A percentile compares a stretch with the other conserved stretches of the same genome.
Evolutionary conservation across 2,797 vertebrate species (phyloP).

Genomic region (Lutra lutra): DNA sequence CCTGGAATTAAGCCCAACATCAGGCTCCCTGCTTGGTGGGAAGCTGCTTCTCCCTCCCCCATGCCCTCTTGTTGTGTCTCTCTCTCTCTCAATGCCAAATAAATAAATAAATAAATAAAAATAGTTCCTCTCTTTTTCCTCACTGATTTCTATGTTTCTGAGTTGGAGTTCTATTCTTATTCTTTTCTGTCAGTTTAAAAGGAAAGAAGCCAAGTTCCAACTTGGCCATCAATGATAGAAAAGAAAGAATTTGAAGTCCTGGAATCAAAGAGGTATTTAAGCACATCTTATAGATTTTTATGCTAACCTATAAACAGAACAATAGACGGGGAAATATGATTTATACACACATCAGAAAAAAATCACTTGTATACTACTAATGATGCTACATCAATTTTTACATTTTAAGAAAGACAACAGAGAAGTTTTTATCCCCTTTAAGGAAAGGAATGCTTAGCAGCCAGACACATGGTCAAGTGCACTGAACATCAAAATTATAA

Average conservation of each 20-base stretch:
- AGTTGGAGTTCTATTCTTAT: neutral
- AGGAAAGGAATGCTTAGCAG: neutral
- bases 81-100: too few relatives aligned
- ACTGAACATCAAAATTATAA: neutral
- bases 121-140: neutral
- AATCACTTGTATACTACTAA: neutral
- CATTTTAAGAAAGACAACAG: conserved; percentile 25
- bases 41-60: too few relatives aligned
- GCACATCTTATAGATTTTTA: conserved; percentile 10
- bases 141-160: conserved; percentile 19
- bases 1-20: too few relatives aligned
- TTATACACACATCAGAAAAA: neutral
- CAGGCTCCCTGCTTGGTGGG: too few relatives aligned
- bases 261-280: neutral
- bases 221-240: neutral
- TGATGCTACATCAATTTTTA: neutral
- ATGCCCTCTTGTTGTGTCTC: too few relatives aligned
- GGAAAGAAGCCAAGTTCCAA: conserved; percentile 13
- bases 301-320: neutral
- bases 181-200: neutral
- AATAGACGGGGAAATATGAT: neutral
- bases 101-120: neutral
- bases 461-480: neutral
- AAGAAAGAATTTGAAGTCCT: neutral
- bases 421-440: neutral